Base-by-base conservation (phyloP, 2,888 invertebrate genomes). In the Furcula furcula region DNA sequence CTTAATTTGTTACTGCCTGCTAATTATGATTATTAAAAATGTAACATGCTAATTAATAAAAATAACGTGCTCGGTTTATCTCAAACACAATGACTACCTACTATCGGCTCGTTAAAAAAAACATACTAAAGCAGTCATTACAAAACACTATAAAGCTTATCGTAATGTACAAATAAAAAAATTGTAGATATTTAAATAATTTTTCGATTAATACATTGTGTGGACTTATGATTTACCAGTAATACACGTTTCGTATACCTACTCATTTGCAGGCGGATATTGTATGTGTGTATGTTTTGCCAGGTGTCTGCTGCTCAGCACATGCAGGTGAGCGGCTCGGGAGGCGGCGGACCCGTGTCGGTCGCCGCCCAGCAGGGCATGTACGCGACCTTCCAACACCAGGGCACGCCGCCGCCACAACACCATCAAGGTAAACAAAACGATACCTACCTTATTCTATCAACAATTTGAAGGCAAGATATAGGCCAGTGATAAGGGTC, bases 241-340 rank as follows among this genome's bases (percentile, higher is more conserved):
- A n/a, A n/a, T n/a, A n/a, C n/a, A n/a, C n/a, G n/a, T n/a, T n/a
- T n/a, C n/a, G n/a, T n/a, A n/a, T n/a, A n/a, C n/a, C n/a, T n/a
- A n/a, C n/a, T n/a, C n/a, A n/a, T n/a, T n/a, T n/a, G n/a, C n/a
- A n/a, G n/a, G n/a, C n/a, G n/a, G n/a, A n/a, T n/a, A n/a, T n/a
- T n/a, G n/a, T n/a, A 23, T 12, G 13, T 31, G 10, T 31, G 11
- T 34, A 7, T 50, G 18, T 42, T 39, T 22, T 60, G 64, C 14
- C 76, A 96, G 95, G 95, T 96, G 57, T 95, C 95, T 1, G 94
- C 95, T 56, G 96, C 95, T 16, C 97, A 97, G 79, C 95, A 95
- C 69, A 92, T 95, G 90, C 93, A 94, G 77, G 90, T 95, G 56
- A 92, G 92, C 61, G 92, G 94, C 51, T 93, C 93, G 52, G 86